These are phyloP conservation scores for Plecotus auritus DNA, from an alignment of 2,113 vertebrate species.

Conservation along the genomic window DNA sequence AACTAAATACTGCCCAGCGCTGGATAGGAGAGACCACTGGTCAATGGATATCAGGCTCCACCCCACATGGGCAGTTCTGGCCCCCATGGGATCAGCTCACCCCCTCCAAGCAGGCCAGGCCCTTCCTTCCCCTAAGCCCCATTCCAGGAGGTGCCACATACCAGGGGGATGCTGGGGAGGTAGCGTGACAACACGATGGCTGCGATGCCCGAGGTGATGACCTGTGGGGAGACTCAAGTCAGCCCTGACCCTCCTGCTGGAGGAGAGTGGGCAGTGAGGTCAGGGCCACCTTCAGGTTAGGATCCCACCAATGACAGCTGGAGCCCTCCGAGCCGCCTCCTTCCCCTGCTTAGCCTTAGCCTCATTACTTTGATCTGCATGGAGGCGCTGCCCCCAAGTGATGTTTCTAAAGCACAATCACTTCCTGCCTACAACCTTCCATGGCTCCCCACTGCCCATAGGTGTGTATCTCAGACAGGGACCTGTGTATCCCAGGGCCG, in stretches of 20 bases:
- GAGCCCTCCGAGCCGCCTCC: not conserved
- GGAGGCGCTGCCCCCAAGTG: not conserved
- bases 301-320: not conserved
- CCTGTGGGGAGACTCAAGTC: constrained; percentile 63
- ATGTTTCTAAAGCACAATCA: not conserved
- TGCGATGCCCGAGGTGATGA: constrained; percentile 80
- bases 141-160: constrained; percentile 64
- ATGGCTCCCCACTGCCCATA: not conserved
- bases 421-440: not conserved
- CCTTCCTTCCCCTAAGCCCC: not conserved
- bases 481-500: not conserved
- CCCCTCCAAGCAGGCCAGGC: not conserved
- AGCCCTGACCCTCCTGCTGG: not conserved
- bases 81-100: not conserved
- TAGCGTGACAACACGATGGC: constrained; percentile 86
- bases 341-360: not conserved
- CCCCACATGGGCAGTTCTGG: not conserved
- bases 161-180: constrained; percentile 79
- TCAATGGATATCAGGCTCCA: not conserved
- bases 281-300: not conserved
- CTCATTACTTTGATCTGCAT: not conserved
- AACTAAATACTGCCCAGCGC: constrained; percentile 83
- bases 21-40: constrained; percentile 61
- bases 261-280: not conserved
- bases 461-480: not conserved